Evolutionary conservation across 2,888 invertebrate species (phyloP), one percentile per base, ranked within the genome.

Genomic region (Troides helena): DNA sequence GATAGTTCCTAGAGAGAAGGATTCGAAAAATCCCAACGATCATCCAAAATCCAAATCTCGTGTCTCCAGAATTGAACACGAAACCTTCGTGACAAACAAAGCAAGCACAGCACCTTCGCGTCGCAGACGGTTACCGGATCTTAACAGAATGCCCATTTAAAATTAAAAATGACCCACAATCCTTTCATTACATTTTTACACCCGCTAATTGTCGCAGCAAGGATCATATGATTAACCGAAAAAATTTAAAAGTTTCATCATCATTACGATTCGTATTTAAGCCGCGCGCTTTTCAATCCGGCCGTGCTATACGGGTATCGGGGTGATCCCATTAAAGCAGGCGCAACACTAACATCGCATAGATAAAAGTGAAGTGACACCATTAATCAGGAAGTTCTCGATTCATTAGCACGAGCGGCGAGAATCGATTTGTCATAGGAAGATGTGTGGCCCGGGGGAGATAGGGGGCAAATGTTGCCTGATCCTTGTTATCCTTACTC

Each of bases 351-450:
- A 83, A 81, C 78, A 74, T 72, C 75, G 74, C 75, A 70, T 72
- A 78, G 90, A 90, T 90, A 90, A 89, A 81, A 78, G 76, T 74
- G 79, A 78, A 85, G 86, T 86, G 85, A 85, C 84, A 86, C 80
- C 89, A 90, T 91, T 90, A 89, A 90, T 91, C 90, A 90, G 86
- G 75, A 78, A 82, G 79, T 85, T 80, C 81, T 81, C 88, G 87
- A 86, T 90, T 91, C 90, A 90, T 91, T 91, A 90, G 82, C 77
- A 77, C 81, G 77, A 74, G 76, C 74, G 74, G 74, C 77, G 79
- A 77, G 80, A 81, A 84, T 80, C 88, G 85, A 90, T 90, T 90
- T 89, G 90, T 90, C 90, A 89, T 87, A 85, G 80, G 74, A 75
- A 73, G 78, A 82, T 85, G 87, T 85, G 86, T 85, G 85, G 83